Evolutionary conservation across 2,888 invertebrate species (phyloP), one percentile per base, ranked within the genome.

Genomic region (Cosmorhoe ocellata): DNA sequence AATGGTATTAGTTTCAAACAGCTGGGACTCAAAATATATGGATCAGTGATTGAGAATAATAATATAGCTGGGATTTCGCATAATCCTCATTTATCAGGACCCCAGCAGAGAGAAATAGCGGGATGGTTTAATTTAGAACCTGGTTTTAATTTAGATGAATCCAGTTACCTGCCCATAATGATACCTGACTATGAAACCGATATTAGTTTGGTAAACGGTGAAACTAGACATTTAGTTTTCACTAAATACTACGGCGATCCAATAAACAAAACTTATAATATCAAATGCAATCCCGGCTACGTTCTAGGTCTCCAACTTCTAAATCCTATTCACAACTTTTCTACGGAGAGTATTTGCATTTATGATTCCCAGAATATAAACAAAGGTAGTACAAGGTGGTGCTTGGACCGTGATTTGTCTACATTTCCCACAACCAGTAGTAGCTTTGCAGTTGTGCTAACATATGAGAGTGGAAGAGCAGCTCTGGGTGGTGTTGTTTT

Each of bases 1-100:
- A 97, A 96, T 66, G 99, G 99, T 7, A 93, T 99, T 7, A 95
- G 96, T 72, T 93, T 98, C 53, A 96, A 97, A 69, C 96, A 97
- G 79, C 88, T 98, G 18, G 98, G 98, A 11, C 88, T 97, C 13
- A 94, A 93, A 73, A 92, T 98, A 14, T 92, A 93, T 48, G 95
- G 95, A 51, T 95, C 96, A 5, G 87, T 91, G 0, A 94, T 98
- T 51, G 95, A 95, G 74, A 94, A 95, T 58, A 99, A 99, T 77
- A 92, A 92, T 27, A 90, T 94, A 46, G 95, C 97, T 30, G 99
- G 99, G 0, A 95, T 99, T 59, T 93, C 95, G 44, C 99, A 99
- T 73, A 95, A 99, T 82, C 97, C 99, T 0, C 95, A 95, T 31
- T 91, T 98, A 54, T 93, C 96, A 0, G 93, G 95, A 0, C 81